Conservation (phyloP, 1,140 invertebrate species). For the Caenorhabditis tropicalis region DNA sequence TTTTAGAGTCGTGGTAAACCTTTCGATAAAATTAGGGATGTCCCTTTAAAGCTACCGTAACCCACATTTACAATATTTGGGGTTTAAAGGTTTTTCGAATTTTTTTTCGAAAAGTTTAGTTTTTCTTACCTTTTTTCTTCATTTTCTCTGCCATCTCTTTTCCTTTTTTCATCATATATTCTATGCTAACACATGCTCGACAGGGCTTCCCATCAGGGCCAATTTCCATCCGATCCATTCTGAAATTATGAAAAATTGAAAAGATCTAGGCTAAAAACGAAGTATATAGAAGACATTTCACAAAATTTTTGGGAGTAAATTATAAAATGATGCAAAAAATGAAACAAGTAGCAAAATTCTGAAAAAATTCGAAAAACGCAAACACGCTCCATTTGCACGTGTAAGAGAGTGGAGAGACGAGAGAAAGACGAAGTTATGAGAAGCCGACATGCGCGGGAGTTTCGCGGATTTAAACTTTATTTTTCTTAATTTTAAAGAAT, state of each 20-base stretch:
- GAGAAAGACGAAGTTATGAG: background rate
- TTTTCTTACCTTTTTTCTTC: slow-evolving; percentile 35
- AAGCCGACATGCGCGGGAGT: background rate
- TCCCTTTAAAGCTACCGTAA: too few species aligned
- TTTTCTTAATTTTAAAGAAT: background rate
- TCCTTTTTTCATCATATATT: slow-evolving; percentile 67
- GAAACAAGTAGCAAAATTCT: background rate
- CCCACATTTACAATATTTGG: too few species aligned
- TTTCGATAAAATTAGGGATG: too few species aligned
- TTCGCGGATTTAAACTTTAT: background rate
- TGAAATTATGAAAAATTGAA: too few species aligned
- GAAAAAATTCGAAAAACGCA: background rate
- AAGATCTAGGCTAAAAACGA: too few species aligned
- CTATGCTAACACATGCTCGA: slow-evolving; percentile 67
- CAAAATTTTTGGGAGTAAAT: too few species aligned
- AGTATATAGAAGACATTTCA: too few species aligned
- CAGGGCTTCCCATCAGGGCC: slow-evolving; percentile 59
- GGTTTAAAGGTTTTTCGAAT: too few species aligned
- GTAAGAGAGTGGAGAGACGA: background rate
- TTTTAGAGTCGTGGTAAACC: too few species aligned
- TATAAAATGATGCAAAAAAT: background rate
- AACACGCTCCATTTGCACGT: background rate
- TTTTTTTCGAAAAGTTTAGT: background rate
- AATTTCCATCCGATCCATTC: slow-evolving; percentile 1
- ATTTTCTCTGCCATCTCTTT: slow-evolving; percentile 58